These are phyloP conservation scores for Zaprionus inermis DNA, from an alignment of 1,140 invertebrate species.

Conservation along the genomic window DNA sequence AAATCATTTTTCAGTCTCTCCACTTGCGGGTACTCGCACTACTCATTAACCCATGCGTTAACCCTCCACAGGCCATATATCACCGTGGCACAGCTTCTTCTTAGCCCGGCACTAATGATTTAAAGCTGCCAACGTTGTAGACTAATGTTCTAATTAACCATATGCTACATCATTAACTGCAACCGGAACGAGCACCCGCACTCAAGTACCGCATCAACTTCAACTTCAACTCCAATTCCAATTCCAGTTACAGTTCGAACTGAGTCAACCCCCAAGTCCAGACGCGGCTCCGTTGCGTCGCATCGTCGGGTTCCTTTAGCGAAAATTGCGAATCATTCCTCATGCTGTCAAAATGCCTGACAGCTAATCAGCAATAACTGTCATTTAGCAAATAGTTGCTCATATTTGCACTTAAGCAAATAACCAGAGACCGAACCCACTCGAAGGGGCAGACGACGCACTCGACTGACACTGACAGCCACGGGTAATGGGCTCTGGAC, in stretches of 20 bases:
- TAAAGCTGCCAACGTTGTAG: slow-evolving; percentile 56
- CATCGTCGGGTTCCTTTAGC: slow-evolving; percentile 38
- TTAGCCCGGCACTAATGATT: slow-evolving; percentile 58
- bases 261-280: neutral
- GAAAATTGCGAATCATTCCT: slow-evolving; percentile 80
- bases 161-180: slow-evolving; percentile 78
- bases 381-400: slow-evolving; percentile 83
- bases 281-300: slow-evolving; percentile 1
- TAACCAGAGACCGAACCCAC: slow-evolving; percentile 49
- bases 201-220: neutral
- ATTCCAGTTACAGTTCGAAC: neutral
- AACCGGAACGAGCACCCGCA: slow-evolving; percentile 31
- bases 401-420: slow-evolving; percentile 83
- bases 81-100: slow-evolving; percentile 32
- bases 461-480: slow-evolving; percentile 67
- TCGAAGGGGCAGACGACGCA: slow-evolving; percentile 1
- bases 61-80: slow-evolving; percentile 53
- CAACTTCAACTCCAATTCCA: slow-evolving; percentile 3
- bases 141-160: slow-evolving; percentile 82
- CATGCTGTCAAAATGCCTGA: slow-evolving; percentile 81
- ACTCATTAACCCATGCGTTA: slow-evolving; percentile 51
- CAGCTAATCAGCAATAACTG: slow-evolving; percentile 83
- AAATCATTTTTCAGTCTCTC: slow-evolving; percentile 18
- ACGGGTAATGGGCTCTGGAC: slow-evolving; percentile 63
- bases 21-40: slow-evolving; percentile 14